Evolutionary conservation across 2,888 invertebrate species (phyloP).

Genomic region (Mongoloraphidia duomilia): DNA sequence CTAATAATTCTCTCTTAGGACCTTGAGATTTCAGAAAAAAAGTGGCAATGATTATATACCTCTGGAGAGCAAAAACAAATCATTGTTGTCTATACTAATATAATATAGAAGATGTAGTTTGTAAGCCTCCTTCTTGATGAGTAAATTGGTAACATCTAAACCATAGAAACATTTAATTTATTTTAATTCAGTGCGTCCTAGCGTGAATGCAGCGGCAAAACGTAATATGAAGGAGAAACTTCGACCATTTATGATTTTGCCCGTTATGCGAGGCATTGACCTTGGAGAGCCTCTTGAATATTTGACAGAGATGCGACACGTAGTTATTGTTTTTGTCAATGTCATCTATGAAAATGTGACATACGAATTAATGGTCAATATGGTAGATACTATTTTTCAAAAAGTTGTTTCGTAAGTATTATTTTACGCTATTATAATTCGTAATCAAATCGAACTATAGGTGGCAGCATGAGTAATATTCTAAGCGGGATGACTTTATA

Average conservation of each 20-base stretch:
- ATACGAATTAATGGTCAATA: slow-evolving; percentile 29
- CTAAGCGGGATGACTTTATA: too few species aligned
- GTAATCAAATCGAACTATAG: background rate
- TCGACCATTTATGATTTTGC: slow-evolving; percentile 40
- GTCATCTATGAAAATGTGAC: slow-evolving; percentile 33
- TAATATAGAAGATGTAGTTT: too few species aligned
- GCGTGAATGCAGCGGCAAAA: slow-evolving; percentile 30
- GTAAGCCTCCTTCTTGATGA: too few species aligned
- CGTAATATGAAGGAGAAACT: slow-evolving; percentile 30
- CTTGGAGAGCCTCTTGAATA: slow-evolving; percentile 54
- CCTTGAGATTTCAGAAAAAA: too few species aligned
- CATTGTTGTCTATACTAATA: too few species aligned
- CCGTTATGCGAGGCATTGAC: slow-evolving; percentile 45
- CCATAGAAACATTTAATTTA: background rate
- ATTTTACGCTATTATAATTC: background rate
- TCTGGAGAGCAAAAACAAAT: too few species aligned
- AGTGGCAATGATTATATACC: too few species aligned
- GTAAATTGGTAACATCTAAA: too few species aligned
- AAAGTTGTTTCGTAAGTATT: slow-evolving; percentile 29
- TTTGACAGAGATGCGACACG: slow-evolving; percentile 56
- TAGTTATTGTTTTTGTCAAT: slow-evolving; percentile 53
- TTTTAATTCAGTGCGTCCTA: slow-evolving; percentile 30
- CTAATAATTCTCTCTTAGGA: too few species aligned
- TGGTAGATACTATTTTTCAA: slow-evolving; percentile 38
- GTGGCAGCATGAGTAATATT: too few species aligned